Evolutionary conservation across 1,140 invertebrate species (phyloP).

Genomic region (Hylyphantes graminicola): DNA sequence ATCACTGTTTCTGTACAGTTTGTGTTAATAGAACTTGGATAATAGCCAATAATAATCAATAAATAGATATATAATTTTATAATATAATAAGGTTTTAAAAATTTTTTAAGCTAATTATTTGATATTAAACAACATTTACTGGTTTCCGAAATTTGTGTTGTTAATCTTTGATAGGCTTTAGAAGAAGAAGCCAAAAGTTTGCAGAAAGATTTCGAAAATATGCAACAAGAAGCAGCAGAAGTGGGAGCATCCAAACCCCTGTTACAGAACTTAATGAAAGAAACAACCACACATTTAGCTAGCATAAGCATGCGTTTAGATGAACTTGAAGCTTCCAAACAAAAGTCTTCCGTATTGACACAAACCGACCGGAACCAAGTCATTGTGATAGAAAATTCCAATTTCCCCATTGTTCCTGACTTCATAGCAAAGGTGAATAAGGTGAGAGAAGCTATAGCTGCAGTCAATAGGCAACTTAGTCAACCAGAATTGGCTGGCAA

Average conservation of each 20-base stretch:
- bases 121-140: not conserved
- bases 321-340: constrained; percentile 38
- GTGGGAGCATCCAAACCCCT: constrained; percentile 36
- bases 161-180: constrained; percentile 27
- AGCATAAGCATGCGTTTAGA: constrained; percentile 43
- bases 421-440: constrained; percentile 73
- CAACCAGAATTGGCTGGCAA: constrained; percentile 70
- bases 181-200: constrained; percentile 44
- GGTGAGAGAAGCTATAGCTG: constrained; percentile 72
- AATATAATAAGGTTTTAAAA: not conserved
- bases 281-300: constrained; percentile 35
- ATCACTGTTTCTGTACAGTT: not conserved
- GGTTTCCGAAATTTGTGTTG: not conserved
- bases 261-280: constrained; percentile 44
- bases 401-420: constrained; percentile 68
- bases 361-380: constrained; percentile 54
- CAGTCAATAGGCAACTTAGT: constrained; percentile 71
- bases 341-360: constrained; percentile 45
- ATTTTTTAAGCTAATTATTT: not conserved
- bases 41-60: not conserved
- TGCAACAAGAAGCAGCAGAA: constrained; percentile 46
- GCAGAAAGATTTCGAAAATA: constrained; percentile 34
- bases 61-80: not conserved
- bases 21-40: not conserved
- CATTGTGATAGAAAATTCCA: constrained; percentile 34